Conservation (phyloP, 2,113 vertebrate species). For the Lycaon pictus region DNA sequence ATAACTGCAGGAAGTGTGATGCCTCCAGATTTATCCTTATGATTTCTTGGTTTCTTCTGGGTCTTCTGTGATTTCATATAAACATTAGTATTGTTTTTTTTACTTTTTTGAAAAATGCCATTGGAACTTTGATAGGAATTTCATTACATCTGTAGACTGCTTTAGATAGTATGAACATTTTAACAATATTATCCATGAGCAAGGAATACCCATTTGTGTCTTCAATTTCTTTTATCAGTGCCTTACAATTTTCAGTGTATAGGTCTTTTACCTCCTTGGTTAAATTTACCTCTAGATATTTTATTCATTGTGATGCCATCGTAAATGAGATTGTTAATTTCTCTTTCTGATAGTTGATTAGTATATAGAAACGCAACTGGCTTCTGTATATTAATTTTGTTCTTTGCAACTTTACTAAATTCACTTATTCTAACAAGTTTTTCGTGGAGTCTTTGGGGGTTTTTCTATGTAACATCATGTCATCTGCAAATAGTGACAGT, state of each 20-base stretch:
- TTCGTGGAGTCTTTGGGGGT: not conserved
- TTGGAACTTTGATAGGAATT: conserved; percentile 8
- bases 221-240: not conserved
- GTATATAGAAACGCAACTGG: not conserved
- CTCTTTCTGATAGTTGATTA: not conserved
- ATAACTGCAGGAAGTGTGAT: not conserved
- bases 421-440: not conserved
- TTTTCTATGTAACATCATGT: not conserved
- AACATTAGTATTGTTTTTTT: not conserved
- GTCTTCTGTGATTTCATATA: not conserved
- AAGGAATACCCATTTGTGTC: not conserved
- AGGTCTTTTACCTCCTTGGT: not conserved
- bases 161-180: not conserved
- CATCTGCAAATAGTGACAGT: not conserved
- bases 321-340: not conserved
- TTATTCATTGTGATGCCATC: not conserved
- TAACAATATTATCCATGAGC: not conserved
- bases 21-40: not conserved
- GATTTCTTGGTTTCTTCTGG: not conserved
- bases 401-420: not conserved
- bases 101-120: not conserved
- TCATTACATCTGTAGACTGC: not conserved
- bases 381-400: conserved; percentile 8
- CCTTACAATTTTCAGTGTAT: not conserved
- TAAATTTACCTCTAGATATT: not conserved